Conservation (phyloP, 2,797 vertebrate species). For the Oryzias dopingdopingensis region DNA sequence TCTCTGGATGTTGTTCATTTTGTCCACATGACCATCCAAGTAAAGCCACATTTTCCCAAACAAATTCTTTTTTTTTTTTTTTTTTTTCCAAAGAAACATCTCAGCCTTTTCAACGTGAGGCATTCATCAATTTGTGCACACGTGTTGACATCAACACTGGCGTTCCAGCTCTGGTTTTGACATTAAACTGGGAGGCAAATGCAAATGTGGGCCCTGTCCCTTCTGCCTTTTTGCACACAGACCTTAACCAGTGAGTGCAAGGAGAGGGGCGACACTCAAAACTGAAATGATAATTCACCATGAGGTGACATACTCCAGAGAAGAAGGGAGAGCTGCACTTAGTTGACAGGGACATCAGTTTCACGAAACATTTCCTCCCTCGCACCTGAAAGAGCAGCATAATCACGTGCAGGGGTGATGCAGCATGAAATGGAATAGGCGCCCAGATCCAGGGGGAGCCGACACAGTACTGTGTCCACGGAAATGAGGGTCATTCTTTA, state of each 20-base stretch:
- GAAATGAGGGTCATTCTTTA: conserved; percentile 87
- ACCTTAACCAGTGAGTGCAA: conserved; percentile 42
- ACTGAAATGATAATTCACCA: conserved; percentile 88
- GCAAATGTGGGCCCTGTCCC: conserved; percentile 69
- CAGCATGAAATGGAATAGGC: conserved; percentile 88
- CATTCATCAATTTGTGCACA: conserved; percentile 23
- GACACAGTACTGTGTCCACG: conserved; percentile 81
- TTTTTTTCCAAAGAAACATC: conserved; percentile 19
- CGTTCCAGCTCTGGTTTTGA: conserved; percentile 73
- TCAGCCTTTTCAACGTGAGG: conserved; percentile 31
- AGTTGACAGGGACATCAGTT: conserved; percentile 92
- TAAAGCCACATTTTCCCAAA: conserved; percentile 20
- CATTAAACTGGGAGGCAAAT: conserved; percentile 77
- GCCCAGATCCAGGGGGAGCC: conserved; percentile 81
- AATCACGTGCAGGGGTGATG: conserved; percentile 84
- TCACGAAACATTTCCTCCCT: conserved; percentile 88
- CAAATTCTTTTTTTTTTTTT: conserved; percentile 14
- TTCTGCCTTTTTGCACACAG: too few relatives aligned
- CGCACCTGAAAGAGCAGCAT: conserved; percentile 87
- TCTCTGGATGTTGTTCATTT: conserved; percentile 52
- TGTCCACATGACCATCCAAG: conserved; percentile 14
- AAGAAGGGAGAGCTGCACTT: conserved; percentile 79
- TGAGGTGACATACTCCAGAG: conserved; percentile 78
- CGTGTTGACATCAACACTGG: conserved; percentile 67
- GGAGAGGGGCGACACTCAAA: conserved; percentile 74